Conservation (phyloP, 2,113 vertebrate species). For the Entelurus aequoreus region DNA sequence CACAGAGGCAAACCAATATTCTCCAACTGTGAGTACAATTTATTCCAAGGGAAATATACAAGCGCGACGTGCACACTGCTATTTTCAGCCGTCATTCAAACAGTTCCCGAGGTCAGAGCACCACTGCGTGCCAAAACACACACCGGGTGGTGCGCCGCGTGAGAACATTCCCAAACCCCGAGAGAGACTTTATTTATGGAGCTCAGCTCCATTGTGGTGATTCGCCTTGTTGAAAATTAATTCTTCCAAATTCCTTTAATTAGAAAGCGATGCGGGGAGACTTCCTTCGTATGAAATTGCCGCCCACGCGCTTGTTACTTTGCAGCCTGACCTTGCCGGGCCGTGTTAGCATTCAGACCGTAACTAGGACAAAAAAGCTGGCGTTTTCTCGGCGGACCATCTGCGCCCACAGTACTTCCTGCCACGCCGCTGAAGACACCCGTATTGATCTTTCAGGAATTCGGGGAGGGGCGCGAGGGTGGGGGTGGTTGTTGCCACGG, state of each 20-base stretch:
- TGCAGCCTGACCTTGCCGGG: slow-evolving; percentile 24
- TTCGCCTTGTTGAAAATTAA: slow-evolving; percentile 28
- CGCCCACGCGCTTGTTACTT: slow-evolving; percentile 13
- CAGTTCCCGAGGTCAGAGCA: slow-evolving; percentile 15
- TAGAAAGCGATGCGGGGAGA: slow-evolving; percentile 5
- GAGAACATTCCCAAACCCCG: slow-evolving; percentile 9
- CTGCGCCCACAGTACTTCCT: slow-evolving; percentile 53
- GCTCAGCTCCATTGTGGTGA: slow-evolving; percentile 10
- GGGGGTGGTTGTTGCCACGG: slow-evolving; percentile 62
- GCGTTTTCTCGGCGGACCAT: slow-evolving; percentile 54
- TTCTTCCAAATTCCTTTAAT: slow-evolving; percentile 17
- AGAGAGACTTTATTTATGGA: slow-evolving; percentile 45
- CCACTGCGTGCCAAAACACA: slow-evolving; percentile 17
- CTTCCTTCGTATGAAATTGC: slow-evolving; percentile 1
- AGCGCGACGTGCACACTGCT: slow-evolving; percentile 7
- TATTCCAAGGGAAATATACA: not conserved
- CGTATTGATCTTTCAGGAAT: slow-evolving; percentile 68
- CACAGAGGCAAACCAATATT: not conserved
- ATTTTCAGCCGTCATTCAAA: slow-evolving; percentile 19
- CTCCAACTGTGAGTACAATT: not conserved
- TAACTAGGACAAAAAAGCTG: slow-evolving; percentile 58
- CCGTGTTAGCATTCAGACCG: slow-evolving; percentile 47
- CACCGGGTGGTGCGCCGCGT: slow-evolving; percentile 13
- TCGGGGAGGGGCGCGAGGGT: slow-evolving; percentile 20
- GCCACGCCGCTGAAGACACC: slow-evolving; percentile 55